These are phyloP conservation scores for Pituophis catenifer DNA, from an alignment of 2,113 vertebrate genomes.

Conservation along the genomic window DNA sequence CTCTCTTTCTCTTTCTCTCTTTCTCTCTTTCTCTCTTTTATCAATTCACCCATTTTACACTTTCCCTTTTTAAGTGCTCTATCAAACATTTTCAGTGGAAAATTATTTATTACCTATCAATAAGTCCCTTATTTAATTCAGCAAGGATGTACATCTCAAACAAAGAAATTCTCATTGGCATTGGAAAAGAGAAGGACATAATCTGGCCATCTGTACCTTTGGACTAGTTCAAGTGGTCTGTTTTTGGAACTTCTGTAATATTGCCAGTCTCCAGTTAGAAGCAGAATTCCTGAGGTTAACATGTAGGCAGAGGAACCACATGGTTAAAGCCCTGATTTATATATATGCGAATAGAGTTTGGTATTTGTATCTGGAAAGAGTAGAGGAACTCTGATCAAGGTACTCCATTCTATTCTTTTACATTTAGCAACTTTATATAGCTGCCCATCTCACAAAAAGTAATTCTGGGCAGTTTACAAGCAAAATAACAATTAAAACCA, in stretches of 20 bases:
- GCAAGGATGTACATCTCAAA: not conserved
- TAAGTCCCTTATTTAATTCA: slow-evolving; percentile 1
- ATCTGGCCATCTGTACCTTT: not conserved
- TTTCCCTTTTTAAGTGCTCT: slow-evolving; percentile 1
- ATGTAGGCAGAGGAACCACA: not conserved
- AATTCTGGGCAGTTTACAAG: not conserved
- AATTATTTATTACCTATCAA: not conserved
- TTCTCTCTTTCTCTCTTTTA: not conserved
- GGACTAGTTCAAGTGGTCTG: not conserved
- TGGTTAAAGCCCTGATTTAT: not conserved
- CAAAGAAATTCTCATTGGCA: not conserved
- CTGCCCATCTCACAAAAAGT: not conserved
- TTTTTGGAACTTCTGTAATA: not conserved
- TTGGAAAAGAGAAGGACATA: not conserved
- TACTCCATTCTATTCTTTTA: not conserved
- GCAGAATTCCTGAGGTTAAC: not conserved
- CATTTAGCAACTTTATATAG: not conserved
- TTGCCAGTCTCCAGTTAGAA: not conserved
- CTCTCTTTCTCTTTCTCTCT: no score
- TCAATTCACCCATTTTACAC: not conserved
- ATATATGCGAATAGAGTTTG: not conserved
- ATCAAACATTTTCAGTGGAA: slow-evolving; percentile 11
- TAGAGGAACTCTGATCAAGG: not conserved
- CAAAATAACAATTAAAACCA: not conserved
- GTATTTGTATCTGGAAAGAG: not conserved